Conservation (phyloP, 2,797 vertebrate genomes). For the Lutjanus argentimaculatus region DNA sequence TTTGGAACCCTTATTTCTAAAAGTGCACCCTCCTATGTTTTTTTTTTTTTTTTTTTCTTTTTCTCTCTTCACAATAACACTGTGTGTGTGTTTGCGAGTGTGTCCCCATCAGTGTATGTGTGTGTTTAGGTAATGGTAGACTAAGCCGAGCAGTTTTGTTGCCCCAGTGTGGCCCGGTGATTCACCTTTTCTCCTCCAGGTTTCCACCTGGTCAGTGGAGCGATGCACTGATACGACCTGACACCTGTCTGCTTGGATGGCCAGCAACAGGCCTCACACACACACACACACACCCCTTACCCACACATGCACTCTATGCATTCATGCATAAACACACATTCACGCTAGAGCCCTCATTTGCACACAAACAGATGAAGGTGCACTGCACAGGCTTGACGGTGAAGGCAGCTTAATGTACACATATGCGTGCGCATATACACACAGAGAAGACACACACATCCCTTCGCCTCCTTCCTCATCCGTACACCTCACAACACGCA, state of each 20-base stretch:
- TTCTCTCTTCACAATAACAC: too few relatives aligned
- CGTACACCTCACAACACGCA: conserved; percentile 9
- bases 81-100: conserved; percentile 14
- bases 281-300: conserved; percentile 24
- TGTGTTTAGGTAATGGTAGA: conserved; percentile 55
- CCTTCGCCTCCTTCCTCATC: conserved; percentile 9
- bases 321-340: conserved; percentile 55
- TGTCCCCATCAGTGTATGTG: conserved; percentile 44
- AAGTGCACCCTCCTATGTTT: background rate
- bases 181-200: conserved; percentile 82
- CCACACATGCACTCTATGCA: conserved; percentile 31
- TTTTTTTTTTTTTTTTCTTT: background rate
- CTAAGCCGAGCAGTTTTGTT: conserved; percentile 67
- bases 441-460: background rate
- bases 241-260: conserved; percentile 84
- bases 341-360: conserved; percentile 27
- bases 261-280: conserved; percentile 75
- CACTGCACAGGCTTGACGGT: conserved; percentile 27
- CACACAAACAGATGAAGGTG: conserved; percentile 33
- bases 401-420: conserved; percentile 8
- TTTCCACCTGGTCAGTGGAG: conserved; percentile 82
- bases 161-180: conserved; percentile 68
- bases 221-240: conserved; percentile 76
- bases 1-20: too few relatives aligned
- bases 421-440: background rate